Evolutionary conservation across 1,140 invertebrate species (phyloP), one percentile per base, ranked within the genome.

Genomic region (Sipha flava): DNA sequence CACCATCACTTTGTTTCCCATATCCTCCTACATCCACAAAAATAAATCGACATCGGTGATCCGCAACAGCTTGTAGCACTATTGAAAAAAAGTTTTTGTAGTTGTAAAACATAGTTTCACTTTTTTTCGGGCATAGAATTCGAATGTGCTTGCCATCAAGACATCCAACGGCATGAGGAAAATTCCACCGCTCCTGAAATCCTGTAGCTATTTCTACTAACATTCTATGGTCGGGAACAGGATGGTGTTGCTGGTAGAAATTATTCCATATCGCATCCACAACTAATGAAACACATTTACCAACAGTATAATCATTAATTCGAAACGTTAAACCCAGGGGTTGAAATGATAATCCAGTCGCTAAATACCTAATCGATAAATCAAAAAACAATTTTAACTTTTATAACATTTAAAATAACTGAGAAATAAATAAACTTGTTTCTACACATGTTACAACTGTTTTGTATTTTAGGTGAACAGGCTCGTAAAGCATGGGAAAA

Each of bases 51-150:
- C 84, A 86, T 29, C 84, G 81, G 16, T 80, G 81, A 84, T 85
- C 83, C 40, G 82, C 84, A 14, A 85, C 81, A 73, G 84, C 85
- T 57, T 87, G 45, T 37, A 87, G 82, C 59, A 87, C 84, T 73
- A 87, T 85, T 80, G 85, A 86, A 82, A 84, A 83, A n/a, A 80
- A 84, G 31, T 84, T 82, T 83, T 89, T 88, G 82, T 88, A 89
- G 82, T 88, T 88, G 82, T 84, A 88, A 81, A 84, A 87, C 21
- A 82, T 73, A 14, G 85, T 85, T 79, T 84, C 85, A 83, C 81
- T 82, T 73, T 85, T 82, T 66, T 81, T 75, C 49, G 86, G 85
- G 66, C 79, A 68, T 81, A 83, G 81, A 72, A 87, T 84, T 77
- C 81, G 82, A 31, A 87, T 82, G 82, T 87, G 86, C 82, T 87